Percentiles rank a stretch among this genome's conserved stretches.
These are phyloP conservation scores for Zaprionus nigranus DNA, from an alignment of 1,140 invertebrate genomes.

Conservation along the genomic window DNA sequence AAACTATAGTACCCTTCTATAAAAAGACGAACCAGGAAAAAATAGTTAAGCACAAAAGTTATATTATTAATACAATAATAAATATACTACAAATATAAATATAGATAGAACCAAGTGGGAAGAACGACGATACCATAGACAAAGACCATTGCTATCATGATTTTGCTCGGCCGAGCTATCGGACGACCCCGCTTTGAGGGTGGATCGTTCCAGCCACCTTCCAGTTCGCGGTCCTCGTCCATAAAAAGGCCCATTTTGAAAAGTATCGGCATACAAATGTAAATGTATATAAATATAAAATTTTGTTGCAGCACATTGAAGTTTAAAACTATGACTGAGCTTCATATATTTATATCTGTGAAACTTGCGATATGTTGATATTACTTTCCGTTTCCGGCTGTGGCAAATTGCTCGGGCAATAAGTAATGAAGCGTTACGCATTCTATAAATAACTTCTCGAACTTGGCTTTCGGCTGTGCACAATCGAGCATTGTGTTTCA, in stretches of 20 bases:
- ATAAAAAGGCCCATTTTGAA: background rate
- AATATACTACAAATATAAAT: background rate
- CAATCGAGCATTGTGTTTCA: conserved; percentile 56
- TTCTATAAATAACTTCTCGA: background rate
- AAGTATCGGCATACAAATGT: background rate
- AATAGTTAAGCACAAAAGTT: no score
- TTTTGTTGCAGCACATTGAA: background rate
- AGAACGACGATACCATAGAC: background rate
- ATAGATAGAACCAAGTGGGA: background rate
- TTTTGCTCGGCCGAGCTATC: background rate
- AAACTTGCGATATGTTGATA: background rate
- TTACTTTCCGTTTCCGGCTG: background rate
- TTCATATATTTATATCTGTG: no score
- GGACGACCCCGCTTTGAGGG: background rate
- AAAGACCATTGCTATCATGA: background rate
- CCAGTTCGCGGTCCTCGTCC: background rate
- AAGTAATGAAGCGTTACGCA: background rate
- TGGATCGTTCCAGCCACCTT: background rate
- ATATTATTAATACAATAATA: no score
- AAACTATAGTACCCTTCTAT: no score
- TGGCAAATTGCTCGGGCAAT: background rate
- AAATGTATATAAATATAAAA: background rate
- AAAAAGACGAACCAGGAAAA: no score
- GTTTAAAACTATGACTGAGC: background rate
- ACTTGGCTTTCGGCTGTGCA: background rate